phyloP scores from a whole-genome alignment of 2,797 vertebrate species.

The Siniperca undulata region DNA sequence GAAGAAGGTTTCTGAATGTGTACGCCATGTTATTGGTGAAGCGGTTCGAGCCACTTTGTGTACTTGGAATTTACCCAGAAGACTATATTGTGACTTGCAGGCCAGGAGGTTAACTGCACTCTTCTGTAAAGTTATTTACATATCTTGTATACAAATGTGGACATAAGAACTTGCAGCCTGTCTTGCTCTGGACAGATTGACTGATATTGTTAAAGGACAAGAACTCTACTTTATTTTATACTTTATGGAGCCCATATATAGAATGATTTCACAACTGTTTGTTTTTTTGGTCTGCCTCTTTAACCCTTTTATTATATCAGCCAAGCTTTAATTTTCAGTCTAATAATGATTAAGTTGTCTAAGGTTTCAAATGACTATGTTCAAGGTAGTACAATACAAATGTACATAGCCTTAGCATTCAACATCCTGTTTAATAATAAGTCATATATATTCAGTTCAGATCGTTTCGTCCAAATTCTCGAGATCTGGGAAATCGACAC shows the following conservation, averaged over 20 bases:
- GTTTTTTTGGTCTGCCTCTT: background rate
- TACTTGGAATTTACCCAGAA: background rate
- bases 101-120: background rate
- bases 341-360: background rate
- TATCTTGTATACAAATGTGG: no score
- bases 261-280: background rate
- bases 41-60: background rate
- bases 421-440: background rate
- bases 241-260: background rate
- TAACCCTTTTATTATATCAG: background rate
- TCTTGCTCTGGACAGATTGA: no score
- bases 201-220: background rate
- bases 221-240: no score
- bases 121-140: no score
- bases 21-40: background rate
- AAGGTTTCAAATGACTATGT: background rate
- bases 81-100: background rate
- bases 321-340: background rate
- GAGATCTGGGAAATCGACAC: background rate
- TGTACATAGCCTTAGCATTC: background rate
- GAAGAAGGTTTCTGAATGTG: no score
- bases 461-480: background rate
- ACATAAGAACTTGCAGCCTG: background rate
- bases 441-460: background rate
- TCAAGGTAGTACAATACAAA: background rate